phyloP scores from a whole-genome alignment of 2,113 vertebrate genomes.

The Platycercus adscitus region DNA sequence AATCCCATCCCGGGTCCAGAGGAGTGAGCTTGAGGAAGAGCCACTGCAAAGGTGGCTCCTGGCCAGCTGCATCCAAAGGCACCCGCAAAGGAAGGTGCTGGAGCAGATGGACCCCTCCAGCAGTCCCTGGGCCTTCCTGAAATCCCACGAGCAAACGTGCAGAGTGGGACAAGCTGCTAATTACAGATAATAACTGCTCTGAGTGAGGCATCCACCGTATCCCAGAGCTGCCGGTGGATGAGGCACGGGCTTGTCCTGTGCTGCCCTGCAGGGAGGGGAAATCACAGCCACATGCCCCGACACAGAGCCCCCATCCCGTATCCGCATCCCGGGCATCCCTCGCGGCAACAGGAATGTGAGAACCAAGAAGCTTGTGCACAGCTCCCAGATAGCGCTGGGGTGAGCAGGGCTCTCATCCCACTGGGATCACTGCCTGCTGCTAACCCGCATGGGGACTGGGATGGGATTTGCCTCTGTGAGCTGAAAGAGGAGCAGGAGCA shows the following conservation, averaged over 20 bases:
- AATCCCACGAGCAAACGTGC: fast-evolving
- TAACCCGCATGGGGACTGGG: fast-evolving
- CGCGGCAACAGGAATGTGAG: neutral
- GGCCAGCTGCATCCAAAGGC: neutral
- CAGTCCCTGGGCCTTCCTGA: neutral
- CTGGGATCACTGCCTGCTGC: neutral
- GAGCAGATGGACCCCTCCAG: neutral
- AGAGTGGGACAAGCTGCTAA: neutral
- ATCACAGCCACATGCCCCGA: fast-evolving
- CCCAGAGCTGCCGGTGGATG: neutral
- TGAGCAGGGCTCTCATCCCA: neutral
- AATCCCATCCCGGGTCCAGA: neutral
- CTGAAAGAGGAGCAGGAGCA: neutral
- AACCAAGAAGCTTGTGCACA: neutral
- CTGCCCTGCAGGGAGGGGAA: neutral
- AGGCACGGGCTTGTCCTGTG: neutral
- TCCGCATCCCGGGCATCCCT: fast-evolving
- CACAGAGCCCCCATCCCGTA: fast-evolving
- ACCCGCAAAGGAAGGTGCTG: neutral
- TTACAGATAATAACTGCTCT: neutral
- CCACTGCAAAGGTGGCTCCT: fast-evolving
- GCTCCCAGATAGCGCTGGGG: fast-evolving
- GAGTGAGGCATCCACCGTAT: neutral
- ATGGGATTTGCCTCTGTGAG: fast-evolving
- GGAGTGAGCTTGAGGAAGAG: neutral